Base-by-base conservation (phyloP, 2,113 vertebrate genomes). In the Micronisus gabar region DNA sequence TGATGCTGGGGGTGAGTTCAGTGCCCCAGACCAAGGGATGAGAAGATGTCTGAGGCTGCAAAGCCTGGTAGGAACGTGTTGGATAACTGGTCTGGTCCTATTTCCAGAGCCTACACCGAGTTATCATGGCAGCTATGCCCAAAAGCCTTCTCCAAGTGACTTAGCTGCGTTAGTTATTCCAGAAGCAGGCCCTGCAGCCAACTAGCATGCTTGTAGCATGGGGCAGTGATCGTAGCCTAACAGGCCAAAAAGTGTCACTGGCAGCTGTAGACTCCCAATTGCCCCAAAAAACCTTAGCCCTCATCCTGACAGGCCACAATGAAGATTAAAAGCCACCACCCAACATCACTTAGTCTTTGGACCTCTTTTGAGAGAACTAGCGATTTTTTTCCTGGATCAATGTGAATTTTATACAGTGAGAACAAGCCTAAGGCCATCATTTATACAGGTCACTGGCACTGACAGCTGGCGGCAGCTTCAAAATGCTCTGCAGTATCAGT, bases 141-240 rank as follows among this genome's bases (percentile, higher is more conserved):
- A 41, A 92, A 59, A 82, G 17, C 17, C 38, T 70, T 40, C 84
- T 84, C 55, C 38, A 73, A 40, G 22, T 29, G 65, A n/a, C 23
- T n/a, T 50, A 36, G 27, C 13, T 48, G 58, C 40, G 34, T 43
- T 61, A 48, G 34, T 43, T 61, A 19, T 7, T 63, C 21, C 30
- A 62, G 71, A 76, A 83, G 41, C 47, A 88, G 21, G 3, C 26
- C 62, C 67, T 52, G 30, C 53, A 86, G 76, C 15, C 73, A 70
- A 4, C 3, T 5, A n/a, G 17, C 34, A 8, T 10, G 43, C 6
- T 36, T 1, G 1, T 3, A 80, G 50, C 36, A 56, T 9, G 12
- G 12, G 15, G 32, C 47, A 41, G 13, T 12, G 12, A 52, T 26
- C 0, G 0, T 29, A 86, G 63, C 11, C 5, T 41, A 75, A 47